Evolutionary conservation across 2,888 invertebrate genomes (phyloP), one percentile per base, ranked within the genome.

Genomic region (Dryobota labecula): DNA sequence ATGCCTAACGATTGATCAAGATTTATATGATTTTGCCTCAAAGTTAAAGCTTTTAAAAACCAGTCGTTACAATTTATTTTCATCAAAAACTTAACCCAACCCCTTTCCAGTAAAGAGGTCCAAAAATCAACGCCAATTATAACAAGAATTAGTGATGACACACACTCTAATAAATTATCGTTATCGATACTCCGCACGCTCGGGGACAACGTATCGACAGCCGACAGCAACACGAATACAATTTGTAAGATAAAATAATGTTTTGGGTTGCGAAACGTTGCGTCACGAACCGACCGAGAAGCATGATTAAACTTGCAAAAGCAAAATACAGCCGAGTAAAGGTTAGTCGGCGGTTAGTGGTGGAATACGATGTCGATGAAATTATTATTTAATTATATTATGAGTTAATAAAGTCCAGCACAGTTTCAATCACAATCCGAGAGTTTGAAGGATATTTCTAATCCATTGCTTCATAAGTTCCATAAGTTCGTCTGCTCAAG

Each of bases 241-340:
- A 95, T 95, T 95, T 95, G 95, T 94, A 92, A 93, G 95, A 95
- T 95, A 95, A 95, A 95, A 94, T 95, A 95, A 95, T 94, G 94
- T 94, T 94, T 93, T 92, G 90, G 92, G 89, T 95, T 95, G 94
- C 94, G 94, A 95, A 96, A 96, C 91, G 90, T 94, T 94, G 93
- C 95, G 93, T 95, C 95, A 96, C 95, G 95, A 95, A 88, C 92
- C 88, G 83, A 90, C 92, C 90, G 88, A 91, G 90, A 89, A 92
- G 93, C 94, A 94, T 95, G 95, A 94, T 96, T 95, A 95, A 95
- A 95, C 95, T 95, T 95, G 95, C 95, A 95, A 95, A 94, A 95
- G 95, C 95, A 92, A 94, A 94, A 93, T 92, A 94, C 94, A 93
- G 90, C 83, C 92, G 89, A 94, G 94, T 94, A 95, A 95, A 96